Conservation (phyloP, 2,113 vertebrate species). For the Ceyx melanurus region DNA sequence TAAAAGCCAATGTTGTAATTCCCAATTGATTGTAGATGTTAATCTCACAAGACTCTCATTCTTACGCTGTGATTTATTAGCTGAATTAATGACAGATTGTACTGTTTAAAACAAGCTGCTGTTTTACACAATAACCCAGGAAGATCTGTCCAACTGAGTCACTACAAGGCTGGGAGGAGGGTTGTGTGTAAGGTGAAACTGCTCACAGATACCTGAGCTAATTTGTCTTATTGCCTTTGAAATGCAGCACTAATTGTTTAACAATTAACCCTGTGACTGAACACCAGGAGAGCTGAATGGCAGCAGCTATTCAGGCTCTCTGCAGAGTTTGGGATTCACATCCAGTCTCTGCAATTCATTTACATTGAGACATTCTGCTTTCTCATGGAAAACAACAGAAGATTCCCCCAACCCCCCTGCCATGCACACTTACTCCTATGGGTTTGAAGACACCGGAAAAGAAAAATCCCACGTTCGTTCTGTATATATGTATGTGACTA, state of each 20-base stretch:
- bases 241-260: conserved; percentile 64
- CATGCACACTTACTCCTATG: neutral
- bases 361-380: conserved; percentile 1
- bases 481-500: neutral
- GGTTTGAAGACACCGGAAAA: neutral
- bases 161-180: conserved; percentile 14
- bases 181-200: conserved; percentile 26
- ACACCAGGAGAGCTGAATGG: conserved; percentile 52
- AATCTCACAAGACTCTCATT: conserved; percentile 74
- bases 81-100: conserved; percentile 75
- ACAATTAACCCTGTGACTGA: conserved; percentile 70
- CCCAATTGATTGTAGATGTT: conserved; percentile 78
- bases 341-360: neutral
- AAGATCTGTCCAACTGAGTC: conserved; percentile 43
- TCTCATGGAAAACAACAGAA: conserved; percentile 6
- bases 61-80: conserved; percentile 73
- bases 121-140: conserved; percentile 56
- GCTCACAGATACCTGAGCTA: conserved; percentile 61
- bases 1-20: conserved; percentile 73
- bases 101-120: conserved; percentile 54
- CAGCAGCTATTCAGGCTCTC: conserved; percentile 40
- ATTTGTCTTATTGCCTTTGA: conserved; percentile 63
- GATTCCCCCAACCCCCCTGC: neutral
- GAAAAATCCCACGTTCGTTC: neutral
- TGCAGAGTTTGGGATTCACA: conserved; percentile 6